Evolutionary conservation across 2,888 invertebrate genomes (phyloP), one percentile per base, ranked within the genome.

Genomic region (Flexamia atlantica): DNA sequence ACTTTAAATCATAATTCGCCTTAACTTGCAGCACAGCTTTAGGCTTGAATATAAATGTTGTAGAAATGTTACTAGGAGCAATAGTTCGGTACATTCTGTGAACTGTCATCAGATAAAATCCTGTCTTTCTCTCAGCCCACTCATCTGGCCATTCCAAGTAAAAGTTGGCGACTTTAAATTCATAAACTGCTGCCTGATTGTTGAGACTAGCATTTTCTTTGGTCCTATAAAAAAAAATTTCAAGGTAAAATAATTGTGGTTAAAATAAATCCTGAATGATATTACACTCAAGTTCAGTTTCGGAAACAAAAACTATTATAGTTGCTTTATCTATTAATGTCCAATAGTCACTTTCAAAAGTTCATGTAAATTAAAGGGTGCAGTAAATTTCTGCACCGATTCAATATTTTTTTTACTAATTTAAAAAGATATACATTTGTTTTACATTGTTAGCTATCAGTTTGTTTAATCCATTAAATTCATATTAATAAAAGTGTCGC

Each of bases 121-220:
- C 4, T 57, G 3, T 7, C 20, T 57, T 23, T 12, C 57, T 7
- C 17, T n/a, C 57, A 20, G 5, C 4, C 23, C 17, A n/a, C 57
- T 23, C 57, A 23, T 57, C 57, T 1, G 57, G 57, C 23, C 20
- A 57, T n/a, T 57, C 57, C 57, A 57, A 57, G 12, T 57, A 57
- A 23, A 57, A 57, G 20, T 57, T 57, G 9, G 57, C 57, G 4
- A 57, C 57, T 57, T 57, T n/a, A 23, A 57, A 57, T 7, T 23
- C 9, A 23, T 23, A 23, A 20, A 23, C 57, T 20, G 5, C 57
- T 5, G 12, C 23, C 23, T 23, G 20, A 7, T 57, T 57, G 57
- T 23, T 2, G 23, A 10, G 3, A n/a, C 50, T 50, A 14, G 3
- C 2, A 3, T 23, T 23, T 57, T 57, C 57, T 20, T 57, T 57